Evolutionary conservation across 2,888 invertebrate species (phyloP).

Genomic region (Amphipyra tragopoginis): DNA sequence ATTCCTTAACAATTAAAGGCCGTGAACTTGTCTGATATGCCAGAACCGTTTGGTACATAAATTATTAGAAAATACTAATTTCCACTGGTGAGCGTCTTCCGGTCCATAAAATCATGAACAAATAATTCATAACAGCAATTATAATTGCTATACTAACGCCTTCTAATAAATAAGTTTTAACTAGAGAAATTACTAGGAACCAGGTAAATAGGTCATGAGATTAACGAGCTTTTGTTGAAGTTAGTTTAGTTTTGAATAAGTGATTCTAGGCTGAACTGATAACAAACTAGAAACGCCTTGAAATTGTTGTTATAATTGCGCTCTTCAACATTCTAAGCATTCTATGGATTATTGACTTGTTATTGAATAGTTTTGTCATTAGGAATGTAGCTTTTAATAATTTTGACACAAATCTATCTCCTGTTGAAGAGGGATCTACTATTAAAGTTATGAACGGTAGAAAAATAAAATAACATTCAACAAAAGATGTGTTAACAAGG

Average conservation of each 20-base stretch:
- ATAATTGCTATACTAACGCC: constrained; percentile 28
- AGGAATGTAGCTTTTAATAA: too few species aligned
- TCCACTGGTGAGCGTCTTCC: constrained; percentile 3
- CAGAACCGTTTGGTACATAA: neutral
- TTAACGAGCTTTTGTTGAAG: constrained; percentile 44
- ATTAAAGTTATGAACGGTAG: neutral
- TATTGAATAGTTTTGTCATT: neutral
- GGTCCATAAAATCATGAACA: constrained; percentile 22
- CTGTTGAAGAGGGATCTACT: neutral
- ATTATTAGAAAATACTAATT: neutral
- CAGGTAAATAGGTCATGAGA: constrained; percentile 33
- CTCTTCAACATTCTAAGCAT: constrained; percentile 36
- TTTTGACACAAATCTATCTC: neutral
- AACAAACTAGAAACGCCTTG: constrained; percentile 39
- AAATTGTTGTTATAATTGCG: constrained; percentile 14
- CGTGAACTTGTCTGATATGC: neutral
- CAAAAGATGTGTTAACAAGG: constrained; percentile 10
- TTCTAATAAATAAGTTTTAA: constrained; percentile 38
- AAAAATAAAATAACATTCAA: neutral
- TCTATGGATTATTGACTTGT: constrained; percentile 28
- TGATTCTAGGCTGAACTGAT: constrained; percentile 40
- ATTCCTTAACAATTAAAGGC: neutral
- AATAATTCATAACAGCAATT: constrained; percentile 27
- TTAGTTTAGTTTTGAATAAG: constrained; percentile 29
- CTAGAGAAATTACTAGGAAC: constrained; percentile 24